A percentile compares a stretch with the other conserved stretches of the same genome.
These are phyloP conservation scores for Hypsibius dujardini DNA, from an alignment of 1,140 invertebrate species.

Conservation along the genomic window DNA sequence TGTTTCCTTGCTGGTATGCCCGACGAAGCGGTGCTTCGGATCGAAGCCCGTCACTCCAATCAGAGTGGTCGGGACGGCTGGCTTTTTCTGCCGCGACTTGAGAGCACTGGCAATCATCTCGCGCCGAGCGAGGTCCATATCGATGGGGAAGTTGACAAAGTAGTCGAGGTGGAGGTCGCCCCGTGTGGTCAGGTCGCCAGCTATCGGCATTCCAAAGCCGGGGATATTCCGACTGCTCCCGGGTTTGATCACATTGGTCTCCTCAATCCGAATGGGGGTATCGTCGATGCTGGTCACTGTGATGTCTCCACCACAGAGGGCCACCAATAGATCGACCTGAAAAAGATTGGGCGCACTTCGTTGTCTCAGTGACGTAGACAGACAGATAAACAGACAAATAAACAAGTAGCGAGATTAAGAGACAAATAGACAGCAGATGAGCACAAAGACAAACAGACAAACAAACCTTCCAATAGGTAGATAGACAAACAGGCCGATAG, in stretches of 20 bases:
- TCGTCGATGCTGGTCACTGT: slow-evolving; percentile 9
- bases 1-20: too few species aligned
- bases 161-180: slow-evolving; percentile 14
- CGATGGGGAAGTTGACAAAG: background rate
- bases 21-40: too few species aligned
- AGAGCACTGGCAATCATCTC: slow-evolving; percentile 10
- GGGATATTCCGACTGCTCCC: slow-evolving; percentile 3
- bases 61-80: background rate
- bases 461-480: too few species aligned
- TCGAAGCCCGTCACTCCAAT: background rate
- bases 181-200: background rate
- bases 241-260: slow-evolving; percentile 1
- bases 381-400: too few species aligned
- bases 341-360: too few species aligned
- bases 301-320: slow-evolving; percentile 6
- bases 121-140: slow-evolving; percentile 2
- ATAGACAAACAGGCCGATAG: too few species aligned
- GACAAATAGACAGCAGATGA: too few species aligned
- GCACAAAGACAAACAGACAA: too few species aligned
- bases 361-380: too few species aligned
- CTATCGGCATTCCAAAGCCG: background rate
- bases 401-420: too few species aligned
- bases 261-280: slow-evolving; percentile 6
- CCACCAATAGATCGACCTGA: background rate
- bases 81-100: background rate